Percentiles rank a stretch among this genome's conserved stretches.
Conservation (phyloP, 2,113 vertebrate genomes). For the Polypterus bichir region DNA sequence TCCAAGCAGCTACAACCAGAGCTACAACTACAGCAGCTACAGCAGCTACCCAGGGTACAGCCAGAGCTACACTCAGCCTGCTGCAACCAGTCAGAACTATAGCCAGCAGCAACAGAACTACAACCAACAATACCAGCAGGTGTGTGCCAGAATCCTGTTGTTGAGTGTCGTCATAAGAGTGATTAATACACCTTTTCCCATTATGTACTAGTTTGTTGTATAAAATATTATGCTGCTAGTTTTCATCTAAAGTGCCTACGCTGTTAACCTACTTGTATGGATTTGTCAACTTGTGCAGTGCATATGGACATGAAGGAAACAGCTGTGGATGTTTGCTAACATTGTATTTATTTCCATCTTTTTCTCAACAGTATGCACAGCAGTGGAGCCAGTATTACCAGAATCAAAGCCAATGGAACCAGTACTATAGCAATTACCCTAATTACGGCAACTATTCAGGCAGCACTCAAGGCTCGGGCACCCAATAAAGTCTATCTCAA, state of each 20-base stretch:
- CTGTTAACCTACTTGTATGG: too few relatives aligned
- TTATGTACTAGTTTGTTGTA: too few relatives aligned
- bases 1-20: conserved; percentile 62
- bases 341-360: conserved; percentile 5
- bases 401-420: conserved; percentile 85
- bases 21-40: conserved; percentile 67
- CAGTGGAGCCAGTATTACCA: conserved; percentile 92
- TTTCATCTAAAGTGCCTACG: too few relatives aligned
- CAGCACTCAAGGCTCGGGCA: conserved; percentile 56
- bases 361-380: conserved; percentile 61
- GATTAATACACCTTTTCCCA: too few relatives aligned
- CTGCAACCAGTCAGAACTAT: conserved; percentile 43
- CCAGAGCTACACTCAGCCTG: conserved; percentile 69
- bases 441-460: conserved; percentile 57
- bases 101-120: conserved; percentile 56
- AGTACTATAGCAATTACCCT: conserved; percentile 76
- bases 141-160: too few relatives aligned
- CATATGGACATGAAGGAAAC: too few relatives aligned
- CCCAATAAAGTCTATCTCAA: conserved; percentile 43
- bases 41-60: conserved; percentile 62
- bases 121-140: background rate
- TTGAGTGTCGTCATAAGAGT: too few relatives aligned
- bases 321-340: too few relatives aligned
- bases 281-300: too few relatives aligned
- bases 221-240: too few relatives aligned